Evolutionary conservation across 2,113 vertebrate species (phyloP).

Genomic region (Craseonycteris thonglongyai): DNA sequence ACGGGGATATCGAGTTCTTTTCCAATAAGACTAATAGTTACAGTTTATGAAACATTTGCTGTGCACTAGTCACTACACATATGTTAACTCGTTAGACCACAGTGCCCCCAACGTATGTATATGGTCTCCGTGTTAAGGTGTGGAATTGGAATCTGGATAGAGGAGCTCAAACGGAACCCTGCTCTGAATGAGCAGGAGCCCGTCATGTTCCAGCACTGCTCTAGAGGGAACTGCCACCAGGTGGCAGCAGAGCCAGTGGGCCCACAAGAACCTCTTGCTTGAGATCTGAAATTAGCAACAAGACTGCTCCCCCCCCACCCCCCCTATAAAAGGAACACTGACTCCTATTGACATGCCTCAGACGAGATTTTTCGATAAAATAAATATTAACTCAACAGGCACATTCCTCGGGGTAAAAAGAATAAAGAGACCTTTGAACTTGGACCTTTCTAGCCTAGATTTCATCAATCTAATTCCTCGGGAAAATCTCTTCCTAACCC

Average conservation of each 20-base stretch:
- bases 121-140: not conserved
- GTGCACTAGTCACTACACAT: not conserved
- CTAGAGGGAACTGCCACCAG: not conserved
- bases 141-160: not conserved
- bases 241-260: not conserved
- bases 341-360: constrained; percentile 29
- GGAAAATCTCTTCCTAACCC: not conserved
- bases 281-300: not conserved
- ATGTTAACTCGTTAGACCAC: not conserved
- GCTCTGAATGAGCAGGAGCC: not conserved
- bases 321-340: not conserved
- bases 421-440: constrained; percentile 63
- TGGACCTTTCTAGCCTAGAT: not conserved
- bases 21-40: not conserved
- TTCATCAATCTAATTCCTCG: constrained; percentile 15
- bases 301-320: too few relatives aligned
- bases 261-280: not conserved
- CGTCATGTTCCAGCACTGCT: not conserved
- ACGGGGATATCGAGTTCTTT: not conserved
- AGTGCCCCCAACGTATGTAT: too few relatives aligned
- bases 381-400: constrained; percentile 63
- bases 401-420: constrained; percentile 21
- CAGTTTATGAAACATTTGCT: constrained; percentile 1
- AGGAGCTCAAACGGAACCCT: not conserved
- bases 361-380: constrained; percentile 44